Conservation (phyloP, 1,140 invertebrate genomes). For the Andrena cerasifolii region DNA sequence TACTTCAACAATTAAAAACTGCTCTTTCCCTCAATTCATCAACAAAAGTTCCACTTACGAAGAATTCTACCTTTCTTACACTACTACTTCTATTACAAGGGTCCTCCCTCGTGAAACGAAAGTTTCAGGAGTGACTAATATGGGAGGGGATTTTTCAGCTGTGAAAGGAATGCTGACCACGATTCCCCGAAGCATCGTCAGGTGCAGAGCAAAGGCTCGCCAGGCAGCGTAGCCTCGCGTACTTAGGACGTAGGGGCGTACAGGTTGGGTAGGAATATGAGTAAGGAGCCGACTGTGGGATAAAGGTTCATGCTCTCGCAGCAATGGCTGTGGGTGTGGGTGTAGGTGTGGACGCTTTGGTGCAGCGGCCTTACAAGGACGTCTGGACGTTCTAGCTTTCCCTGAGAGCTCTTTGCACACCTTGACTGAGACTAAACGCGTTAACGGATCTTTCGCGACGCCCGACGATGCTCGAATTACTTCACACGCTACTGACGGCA, state of each 20-base stretch:
- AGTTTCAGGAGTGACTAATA: background rate
- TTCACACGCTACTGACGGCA: background rate
- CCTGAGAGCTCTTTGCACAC: conserved; percentile 46
- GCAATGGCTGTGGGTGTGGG: conserved; percentile 43
- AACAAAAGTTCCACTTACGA: too few species aligned
- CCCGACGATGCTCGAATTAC: conserved; percentile 19
- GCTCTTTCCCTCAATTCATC: too few species aligned
- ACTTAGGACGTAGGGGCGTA: conserved; percentile 23
- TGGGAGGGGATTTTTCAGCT: background rate
- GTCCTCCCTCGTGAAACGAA: too few species aligned
- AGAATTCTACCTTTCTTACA: too few species aligned
- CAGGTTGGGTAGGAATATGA: conserved; percentile 44
- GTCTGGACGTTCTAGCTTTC: conserved; percentile 62
- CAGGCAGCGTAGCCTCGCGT: conserved; percentile 6
- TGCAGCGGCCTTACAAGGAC: conserved; percentile 67
- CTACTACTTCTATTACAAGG: too few species aligned
- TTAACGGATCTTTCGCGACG: conserved; percentile 54
- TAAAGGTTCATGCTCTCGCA: conserved; percentile 37
- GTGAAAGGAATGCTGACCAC: conserved; percentile 23
- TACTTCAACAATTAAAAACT: too few species aligned
- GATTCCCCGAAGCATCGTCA: conserved; percentile 35
- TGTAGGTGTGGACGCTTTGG: conserved; percentile 61
- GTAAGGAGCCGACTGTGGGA: conserved; percentile 15
- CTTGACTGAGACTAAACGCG: conserved; percentile 41
- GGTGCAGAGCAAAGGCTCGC: conserved; percentile 20